These are phyloP conservation scores for Leptinotarsa lineolata DNA, from an alignment of 1,140 invertebrate species.

Conservation along the genomic window DNA sequence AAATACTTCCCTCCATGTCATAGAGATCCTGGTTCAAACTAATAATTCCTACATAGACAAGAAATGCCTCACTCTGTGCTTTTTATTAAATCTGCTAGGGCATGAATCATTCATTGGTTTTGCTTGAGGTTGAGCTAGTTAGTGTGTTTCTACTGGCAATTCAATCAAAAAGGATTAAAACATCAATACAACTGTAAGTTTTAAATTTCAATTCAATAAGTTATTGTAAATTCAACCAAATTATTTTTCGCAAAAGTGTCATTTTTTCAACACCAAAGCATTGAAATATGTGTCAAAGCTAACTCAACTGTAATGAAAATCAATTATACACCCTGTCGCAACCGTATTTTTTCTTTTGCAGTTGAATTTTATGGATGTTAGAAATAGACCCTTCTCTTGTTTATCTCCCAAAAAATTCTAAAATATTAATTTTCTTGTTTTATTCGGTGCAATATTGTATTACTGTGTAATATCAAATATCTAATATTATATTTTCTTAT, in stretches of 20 bases:
- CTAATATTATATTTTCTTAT: conserved; percentile 9
- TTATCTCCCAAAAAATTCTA: background rate
- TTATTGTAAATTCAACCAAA: conserved; percentile 17
- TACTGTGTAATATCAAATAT: conserved; percentile 8
- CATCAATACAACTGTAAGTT: background rate
- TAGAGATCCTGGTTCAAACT: conserved; percentile 39
- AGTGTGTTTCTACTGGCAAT: conserved; percentile 5
- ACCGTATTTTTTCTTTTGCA: no score
- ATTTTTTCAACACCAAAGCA: no score
- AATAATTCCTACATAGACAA: conserved; percentile 41
- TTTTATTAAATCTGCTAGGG: conserved; percentile 34
- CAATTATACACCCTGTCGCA: no score
- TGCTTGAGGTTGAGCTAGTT: conserved; percentile 8
- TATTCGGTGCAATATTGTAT: conserved; percentile 3
- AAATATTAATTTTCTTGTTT: background rate
- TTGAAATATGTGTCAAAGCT: no score
- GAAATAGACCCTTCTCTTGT: background rate
- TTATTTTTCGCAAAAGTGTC: background rate
- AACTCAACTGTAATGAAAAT: no score
- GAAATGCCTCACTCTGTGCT: conserved; percentile 48
- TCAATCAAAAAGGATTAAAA: background rate
- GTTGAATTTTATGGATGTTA: conserved; percentile 26
- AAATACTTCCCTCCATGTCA: conserved; percentile 53
- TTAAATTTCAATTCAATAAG: conserved; percentile 10
- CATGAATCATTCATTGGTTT: conserved; percentile 20